These are phyloP conservation scores for Drosophila prostipennis DNA, from an alignment of 2,888 invertebrate species.

Conservation along the genomic window DNA sequence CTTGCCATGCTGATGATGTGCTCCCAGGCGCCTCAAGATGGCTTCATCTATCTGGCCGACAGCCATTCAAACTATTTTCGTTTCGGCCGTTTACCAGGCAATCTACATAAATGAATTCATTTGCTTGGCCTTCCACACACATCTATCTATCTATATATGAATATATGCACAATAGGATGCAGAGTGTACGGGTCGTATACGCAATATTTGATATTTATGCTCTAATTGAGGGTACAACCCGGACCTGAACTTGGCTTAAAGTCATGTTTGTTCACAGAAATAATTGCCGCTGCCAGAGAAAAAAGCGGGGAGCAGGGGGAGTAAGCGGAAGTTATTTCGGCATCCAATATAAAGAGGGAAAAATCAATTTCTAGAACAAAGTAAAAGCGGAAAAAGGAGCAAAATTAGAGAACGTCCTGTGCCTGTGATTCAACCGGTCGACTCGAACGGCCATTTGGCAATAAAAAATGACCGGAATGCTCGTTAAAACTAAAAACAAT, in stretches of 20 bases:
- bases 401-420: conserved; percentile 27
- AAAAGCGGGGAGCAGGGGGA: not conserved
- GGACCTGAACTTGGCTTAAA: conserved; percentile 17
- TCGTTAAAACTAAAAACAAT: conserved; percentile 78
- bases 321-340: not conserved
- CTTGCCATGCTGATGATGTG: conserved; percentile 3
- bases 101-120: conserved; percentile 46
- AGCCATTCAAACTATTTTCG: conserved; percentile 39
- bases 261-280: conserved; percentile 24
- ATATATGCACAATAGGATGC: conserved; percentile 19
- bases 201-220: conserved; percentile 48
- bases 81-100: conserved; percentile 39
- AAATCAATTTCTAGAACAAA: not conserved
- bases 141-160: not conserved
- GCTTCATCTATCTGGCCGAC: conserved; percentile 31
- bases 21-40: conserved; percentile 26
- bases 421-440: not conserved
- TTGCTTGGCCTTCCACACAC: conserved; percentile 24
- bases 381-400: conserved; percentile 18
- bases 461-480: conserved; percentile 52
- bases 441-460: conserved; percentile 52
- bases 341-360: conserved; percentile 5
- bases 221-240: conserved; percentile 62
- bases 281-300: conserved; percentile 13
- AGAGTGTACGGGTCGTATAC: conserved; percentile 36